These are phyloP conservation scores for Lepisosteus oculatus DNA, from an alignment of 2,113 vertebrate species.

Conservation along the genomic window DNA sequence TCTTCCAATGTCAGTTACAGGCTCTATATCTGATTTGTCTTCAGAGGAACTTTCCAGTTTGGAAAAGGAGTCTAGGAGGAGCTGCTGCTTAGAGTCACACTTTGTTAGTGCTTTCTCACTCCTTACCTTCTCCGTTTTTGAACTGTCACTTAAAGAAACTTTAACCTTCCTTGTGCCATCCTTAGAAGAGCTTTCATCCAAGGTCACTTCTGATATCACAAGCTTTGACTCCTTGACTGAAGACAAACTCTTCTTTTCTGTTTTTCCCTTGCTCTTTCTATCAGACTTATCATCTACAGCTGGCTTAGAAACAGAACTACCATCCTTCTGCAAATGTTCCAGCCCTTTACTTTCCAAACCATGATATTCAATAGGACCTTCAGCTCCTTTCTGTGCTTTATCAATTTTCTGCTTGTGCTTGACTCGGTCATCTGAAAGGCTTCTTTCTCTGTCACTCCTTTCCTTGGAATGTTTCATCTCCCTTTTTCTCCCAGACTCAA, in stretches of 20 bases:
- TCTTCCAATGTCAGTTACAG: constrained; percentile 59
- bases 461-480: constrained; percentile 68
- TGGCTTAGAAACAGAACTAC: constrained; percentile 51
- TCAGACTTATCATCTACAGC: constrained; percentile 79
- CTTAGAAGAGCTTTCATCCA: constrained; percentile 68
- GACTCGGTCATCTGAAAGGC: constrained; percentile 70
- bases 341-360: constrained; percentile 63
- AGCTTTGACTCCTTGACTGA: constrained; percentile 67
- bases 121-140: constrained; percentile 73
- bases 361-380: constrained; percentile 61
- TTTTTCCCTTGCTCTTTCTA: constrained; percentile 80
- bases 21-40: constrained; percentile 76
- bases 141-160: constrained; percentile 57
- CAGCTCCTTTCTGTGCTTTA: constrained; percentile 48
- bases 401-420: constrained; percentile 80
- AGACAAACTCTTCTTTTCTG: constrained; percentile 70
- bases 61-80: constrained; percentile 65
- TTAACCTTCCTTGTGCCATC: constrained; percentile 74
- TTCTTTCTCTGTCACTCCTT: constrained; percentile 79
- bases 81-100: constrained; percentile 71
- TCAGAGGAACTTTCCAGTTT: constrained; percentile 72
- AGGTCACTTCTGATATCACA: constrained; percentile 54
- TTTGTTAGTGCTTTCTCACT: constrained; percentile 56
- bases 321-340: constrained; percentile 63
- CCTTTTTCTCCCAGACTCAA: constrained; percentile 56